Evolutionary conservation across 2,113 vertebrate species (phyloP).

Genomic region (Salvelinus namaycush): DNA sequence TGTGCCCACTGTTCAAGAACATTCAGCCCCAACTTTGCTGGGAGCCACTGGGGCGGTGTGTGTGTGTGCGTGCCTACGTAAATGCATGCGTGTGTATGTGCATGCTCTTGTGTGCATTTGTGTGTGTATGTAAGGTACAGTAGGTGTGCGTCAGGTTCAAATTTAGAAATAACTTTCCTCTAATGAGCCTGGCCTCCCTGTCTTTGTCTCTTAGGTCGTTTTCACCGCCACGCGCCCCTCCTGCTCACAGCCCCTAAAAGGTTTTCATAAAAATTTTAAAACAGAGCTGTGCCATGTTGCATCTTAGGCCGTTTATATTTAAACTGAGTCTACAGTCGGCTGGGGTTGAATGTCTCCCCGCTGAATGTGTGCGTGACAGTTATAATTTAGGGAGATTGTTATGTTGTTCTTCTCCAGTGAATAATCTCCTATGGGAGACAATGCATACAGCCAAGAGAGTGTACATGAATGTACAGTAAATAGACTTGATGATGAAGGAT

Average conservation of each 20-base stretch:
- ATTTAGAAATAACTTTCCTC: slow-evolving; percentile 25
- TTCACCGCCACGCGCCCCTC: neutral
- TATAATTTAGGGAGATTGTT: too few relatives aligned
- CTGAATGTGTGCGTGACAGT: too few relatives aligned
- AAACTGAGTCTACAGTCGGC: slow-evolving; percentile 24
- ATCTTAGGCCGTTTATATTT: slow-evolving; percentile 56
- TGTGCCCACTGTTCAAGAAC: slow-evolving; percentile 38
- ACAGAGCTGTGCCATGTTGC: slow-evolving; percentile 41
- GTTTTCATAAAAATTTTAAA: slow-evolving; percentile 71
- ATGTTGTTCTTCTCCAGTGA: neutral
- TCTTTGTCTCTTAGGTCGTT: slow-evolving; percentile 52
- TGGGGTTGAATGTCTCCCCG: neutral
- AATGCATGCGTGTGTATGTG: neutral
- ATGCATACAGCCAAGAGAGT: neutral
- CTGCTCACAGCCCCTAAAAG: slow-evolving; percentile 65
- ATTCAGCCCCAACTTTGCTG: slow-evolving; percentile 17
- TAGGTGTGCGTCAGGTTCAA: slow-evolving; percentile 17
- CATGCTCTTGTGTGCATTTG: neutral
- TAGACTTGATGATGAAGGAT: neutral
- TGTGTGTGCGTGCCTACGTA: neutral
- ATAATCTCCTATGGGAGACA: neutral
- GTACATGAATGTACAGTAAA: neutral
- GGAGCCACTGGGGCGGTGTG: too few relatives aligned
- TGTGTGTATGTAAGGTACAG: neutral
- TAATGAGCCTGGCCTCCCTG: slow-evolving; percentile 54